A percentile compares a stretch with the other conserved stretches of the same genome.
phyloP scores from a whole-genome alignment of 2,113 vertebrate species.

The Gymnogyps californianus region DNA sequence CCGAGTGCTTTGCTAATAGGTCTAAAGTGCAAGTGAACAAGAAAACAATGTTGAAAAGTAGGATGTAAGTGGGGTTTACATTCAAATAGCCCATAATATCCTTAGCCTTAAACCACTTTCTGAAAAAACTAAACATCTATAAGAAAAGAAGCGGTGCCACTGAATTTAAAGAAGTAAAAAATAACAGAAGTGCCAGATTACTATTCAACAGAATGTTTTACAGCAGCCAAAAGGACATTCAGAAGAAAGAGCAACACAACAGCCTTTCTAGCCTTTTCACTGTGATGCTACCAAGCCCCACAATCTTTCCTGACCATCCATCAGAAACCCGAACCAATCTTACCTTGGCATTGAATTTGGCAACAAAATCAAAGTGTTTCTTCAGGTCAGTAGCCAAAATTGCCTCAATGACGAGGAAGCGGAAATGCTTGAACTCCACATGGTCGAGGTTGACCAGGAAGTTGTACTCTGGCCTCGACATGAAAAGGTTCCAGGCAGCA shows the following conservation, averaged over 20 bases:
- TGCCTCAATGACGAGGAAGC: conserved; percentile 97
- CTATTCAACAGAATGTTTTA: background rate
- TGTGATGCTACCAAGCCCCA: background rate
- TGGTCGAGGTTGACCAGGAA: conserved; percentile 93
- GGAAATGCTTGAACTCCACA: conserved; percentile 96
- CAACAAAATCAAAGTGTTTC: conserved; percentile 98
- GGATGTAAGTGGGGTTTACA: background rate
- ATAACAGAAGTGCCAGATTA: background rate
- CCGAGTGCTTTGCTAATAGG: background rate
- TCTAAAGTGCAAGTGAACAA: background rate
- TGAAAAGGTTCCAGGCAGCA: conserved; percentile 96
- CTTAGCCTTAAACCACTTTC: background rate
- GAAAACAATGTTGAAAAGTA: background rate
- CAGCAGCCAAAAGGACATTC: background rate
- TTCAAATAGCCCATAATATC: background rate
- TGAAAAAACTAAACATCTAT: background rate
- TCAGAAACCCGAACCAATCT: background rate
- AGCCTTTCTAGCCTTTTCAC: background rate
- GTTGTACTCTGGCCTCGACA: conserved; percentile 94
- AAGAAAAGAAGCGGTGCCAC: background rate
- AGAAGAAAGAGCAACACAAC: background rate
- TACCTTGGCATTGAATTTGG: conserved; percentile 97
- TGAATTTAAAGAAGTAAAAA: background rate
- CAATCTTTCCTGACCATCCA: background rate
- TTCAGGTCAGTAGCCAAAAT: conserved; percentile 97